Percentiles rank a stretch among this genome's conserved stretches.
These are phyloP conservation scores for Tetramorium simillimum DNA, from an alignment of 1,140 invertebrate genomes.

Conservation along the genomic window DNA sequence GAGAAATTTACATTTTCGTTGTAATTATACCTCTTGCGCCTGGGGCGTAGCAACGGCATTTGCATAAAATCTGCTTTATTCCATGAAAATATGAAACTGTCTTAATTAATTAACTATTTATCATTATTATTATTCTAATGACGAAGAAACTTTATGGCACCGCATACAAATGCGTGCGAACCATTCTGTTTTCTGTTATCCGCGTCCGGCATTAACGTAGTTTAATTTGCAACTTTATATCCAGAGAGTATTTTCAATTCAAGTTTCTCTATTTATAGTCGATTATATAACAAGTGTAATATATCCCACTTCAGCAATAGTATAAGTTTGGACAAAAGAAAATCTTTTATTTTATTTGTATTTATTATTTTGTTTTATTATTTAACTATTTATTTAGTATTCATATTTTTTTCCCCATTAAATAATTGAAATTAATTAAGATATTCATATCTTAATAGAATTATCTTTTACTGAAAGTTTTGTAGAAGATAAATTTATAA, in stretches of 20 bases:
- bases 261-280: neutral
- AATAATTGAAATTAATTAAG: neutral
- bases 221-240: conserved; percentile 40
- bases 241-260: conserved; percentile 10
- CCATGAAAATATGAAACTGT: conserved; percentile 66
- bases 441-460: too few relatives aligned
- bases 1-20: conserved; percentile 70
- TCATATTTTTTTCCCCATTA: neutral
- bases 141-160: conserved; percentile 66
- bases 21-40: conserved; percentile 60
- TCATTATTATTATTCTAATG: conserved; percentile 59
- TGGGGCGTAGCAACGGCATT: conserved; percentile 43
- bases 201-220: conserved; percentile 31
- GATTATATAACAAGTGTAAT: neutral
- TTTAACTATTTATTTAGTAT: neutral
- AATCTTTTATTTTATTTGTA: neutral
- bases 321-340: neutral
- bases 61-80: conserved; percentile 70
- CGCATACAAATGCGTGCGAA: conserved; percentile 21
- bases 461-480: neutral
- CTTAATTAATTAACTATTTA: conserved; percentile 73
- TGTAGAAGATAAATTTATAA: neutral
- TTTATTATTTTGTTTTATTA: neutral
- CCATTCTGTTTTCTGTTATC: conserved; percentile 38
- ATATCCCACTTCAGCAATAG: neutral